Percentiles rank a stretch among this genome's conserved stretches.
Evolutionary conservation across 2,888 invertebrate species (phyloP).

Genomic region (Galerucella nymphaeae): DNA sequence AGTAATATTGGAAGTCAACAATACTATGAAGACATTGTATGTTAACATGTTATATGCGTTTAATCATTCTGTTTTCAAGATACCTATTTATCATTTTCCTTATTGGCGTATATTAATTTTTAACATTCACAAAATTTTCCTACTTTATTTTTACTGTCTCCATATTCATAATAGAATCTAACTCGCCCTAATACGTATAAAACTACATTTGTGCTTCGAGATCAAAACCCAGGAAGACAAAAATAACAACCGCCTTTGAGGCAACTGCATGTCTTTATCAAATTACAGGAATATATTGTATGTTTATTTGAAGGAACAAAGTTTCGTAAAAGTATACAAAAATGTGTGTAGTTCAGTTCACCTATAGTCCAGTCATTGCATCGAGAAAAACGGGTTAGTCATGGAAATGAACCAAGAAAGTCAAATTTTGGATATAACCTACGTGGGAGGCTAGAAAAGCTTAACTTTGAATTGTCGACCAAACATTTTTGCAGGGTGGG

Average conservation of each 20-base stretch:
- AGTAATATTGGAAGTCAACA: too few relatives aligned
- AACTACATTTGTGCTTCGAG: conserved; percentile 61
- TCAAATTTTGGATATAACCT: too few relatives aligned
- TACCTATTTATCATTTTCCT: too few relatives aligned
- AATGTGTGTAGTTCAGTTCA: conserved; percentile 27
- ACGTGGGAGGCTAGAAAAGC: too few relatives aligned
- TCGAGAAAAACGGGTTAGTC: too few relatives aligned
- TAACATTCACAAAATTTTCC: not conserved
- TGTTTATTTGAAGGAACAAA: conserved; percentile 44
- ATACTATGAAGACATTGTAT: too few relatives aligned
- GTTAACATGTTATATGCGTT: too few relatives aligned
- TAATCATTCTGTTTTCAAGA: too few relatives aligned
- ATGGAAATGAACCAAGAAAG: too few relatives aligned
- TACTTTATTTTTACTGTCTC: not conserved
- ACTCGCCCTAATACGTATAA: conserved; percentile 26
- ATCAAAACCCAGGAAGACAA: conserved; percentile 64
- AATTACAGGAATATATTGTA: conserved; percentile 40
- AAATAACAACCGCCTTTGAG: conserved; percentile 56
- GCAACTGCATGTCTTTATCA: conserved; percentile 49
- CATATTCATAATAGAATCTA: conserved; percentile 11
- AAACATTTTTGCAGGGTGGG: too few relatives aligned
- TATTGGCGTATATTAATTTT: too few relatives aligned
- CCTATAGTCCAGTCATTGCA: not conserved
- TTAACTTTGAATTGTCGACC: too few relatives aligned
- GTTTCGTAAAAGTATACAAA: conserved; percentile 43